Percentiles rank a stretch among this genome's conserved stretches.
These are phyloP conservation scores for Pristionchus maxplancki DNA, from an alignment of 2,888 invertebrate species.

Conservation along the genomic window DNA sequence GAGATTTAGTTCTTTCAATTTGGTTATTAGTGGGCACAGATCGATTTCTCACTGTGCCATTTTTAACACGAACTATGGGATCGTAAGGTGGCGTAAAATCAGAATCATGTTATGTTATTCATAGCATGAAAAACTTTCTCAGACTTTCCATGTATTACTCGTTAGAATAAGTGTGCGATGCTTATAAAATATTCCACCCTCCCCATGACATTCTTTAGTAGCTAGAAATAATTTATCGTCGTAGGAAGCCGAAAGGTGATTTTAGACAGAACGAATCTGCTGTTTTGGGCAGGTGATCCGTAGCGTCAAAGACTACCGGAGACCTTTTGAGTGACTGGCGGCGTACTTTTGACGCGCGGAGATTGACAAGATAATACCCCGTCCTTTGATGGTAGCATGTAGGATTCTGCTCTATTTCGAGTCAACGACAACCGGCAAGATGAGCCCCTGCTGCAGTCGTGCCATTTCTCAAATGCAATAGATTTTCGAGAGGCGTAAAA, in stretches of 20 bases:
- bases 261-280: not conserved
- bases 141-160: not conserved
- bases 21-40: too few relatives aligned
- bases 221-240: slow-evolving; percentile 4
- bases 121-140: not conserved
- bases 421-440: not conserved
- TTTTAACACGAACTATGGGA: too few relatives aligned
- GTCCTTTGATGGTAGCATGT: too few relatives aligned
- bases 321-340: not conserved
- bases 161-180: not conserved
- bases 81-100: not conserved
- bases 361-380: not conserved
- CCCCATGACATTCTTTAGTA: not conserved
- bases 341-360: not conserved
- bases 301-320: not conserved
- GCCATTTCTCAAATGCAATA: not conserved
- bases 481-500: not conserved
- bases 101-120: not conserved
- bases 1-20: too few relatives aligned
- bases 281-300: not conserved
- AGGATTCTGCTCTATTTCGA: too few relatives aligned
- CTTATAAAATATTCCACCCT: not conserved
- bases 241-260: not conserved
- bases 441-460: not conserved
- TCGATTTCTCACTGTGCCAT: not conserved